Percentiles rank a stretch among this genome's conserved stretches.
These are phyloP conservation scores for Eucidaris tribuloides DNA, from an alignment of 35 echinoderm and acorn worm genomes.

Conservation along the genomic window DNA sequence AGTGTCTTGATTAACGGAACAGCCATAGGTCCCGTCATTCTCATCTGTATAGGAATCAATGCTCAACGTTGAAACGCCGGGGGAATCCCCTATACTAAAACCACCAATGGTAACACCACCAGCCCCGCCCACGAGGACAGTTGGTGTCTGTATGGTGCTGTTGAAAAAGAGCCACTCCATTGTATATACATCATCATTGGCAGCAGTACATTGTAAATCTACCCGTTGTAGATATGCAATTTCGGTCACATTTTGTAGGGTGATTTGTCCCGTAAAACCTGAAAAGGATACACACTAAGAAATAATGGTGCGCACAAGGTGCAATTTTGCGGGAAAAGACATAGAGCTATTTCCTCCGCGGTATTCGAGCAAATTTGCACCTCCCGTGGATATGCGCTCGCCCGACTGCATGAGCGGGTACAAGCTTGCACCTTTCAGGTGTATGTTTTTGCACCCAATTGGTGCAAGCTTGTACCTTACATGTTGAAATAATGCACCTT, in stretches of 20 bases:
- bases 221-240: not conserved
- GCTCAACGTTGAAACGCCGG: not conserved
- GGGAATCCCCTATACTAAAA: not conserved
- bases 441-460: too few species aligned
- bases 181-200: not conserved
- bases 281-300: too few species aligned
- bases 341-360: too few species aligned
- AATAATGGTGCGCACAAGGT: too few species aligned
- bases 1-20: not conserved
- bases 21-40: not conserved
- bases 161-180: conserved; percentile 17
- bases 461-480: too few species aligned
- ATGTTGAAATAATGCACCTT: too few species aligned
- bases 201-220: not conserved
- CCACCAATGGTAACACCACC: not conserved
- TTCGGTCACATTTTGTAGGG: not conserved
- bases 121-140: not conserved
- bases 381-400: too few species aligned
- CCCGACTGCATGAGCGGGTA: too few species aligned
- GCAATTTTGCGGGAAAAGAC: too few species aligned
- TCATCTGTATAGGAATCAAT: not conserved
- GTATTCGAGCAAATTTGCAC: too few species aligned
- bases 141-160: not conserved
- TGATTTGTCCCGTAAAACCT: not conserved
- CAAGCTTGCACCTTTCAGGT: too few species aligned